Evolutionary conservation across 2,888 invertebrate species (phyloP).

Genomic region (Drosophila bunnanda): DNA sequence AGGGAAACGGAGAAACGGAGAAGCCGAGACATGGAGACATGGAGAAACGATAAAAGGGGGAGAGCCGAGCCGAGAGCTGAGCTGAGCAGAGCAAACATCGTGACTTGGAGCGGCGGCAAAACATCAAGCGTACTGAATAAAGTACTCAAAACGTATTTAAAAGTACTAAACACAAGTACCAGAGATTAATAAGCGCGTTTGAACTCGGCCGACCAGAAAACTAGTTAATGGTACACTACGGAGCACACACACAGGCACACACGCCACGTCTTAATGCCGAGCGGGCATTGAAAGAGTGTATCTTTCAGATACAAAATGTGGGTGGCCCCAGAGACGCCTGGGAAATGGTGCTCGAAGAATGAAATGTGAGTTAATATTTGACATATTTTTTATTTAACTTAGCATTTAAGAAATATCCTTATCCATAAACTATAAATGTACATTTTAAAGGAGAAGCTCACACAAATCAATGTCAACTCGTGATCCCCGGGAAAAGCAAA

Average conservation of each 20-base stretch:
- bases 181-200: constrained; percentile 83
- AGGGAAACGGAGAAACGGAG: not conserved
- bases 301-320: not conserved
- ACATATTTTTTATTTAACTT: no score
- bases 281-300: constrained; percentile 2
- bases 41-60: constrained; percentile 34
- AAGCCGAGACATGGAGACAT: constrained; percentile 4
- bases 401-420: no score
- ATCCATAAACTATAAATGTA: not conserved
- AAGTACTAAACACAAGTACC: constrained; percentile 81
- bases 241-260: not conserved
- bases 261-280: not conserved
- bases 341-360: not conserved
- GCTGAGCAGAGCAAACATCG: constrained; percentile 59
- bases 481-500: constrained; percentile 11
- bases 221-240: constrained; percentile 73
- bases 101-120: constrained; percentile 77
- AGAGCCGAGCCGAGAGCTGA: constrained; percentile 4
- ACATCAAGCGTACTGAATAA: constrained; percentile 81
- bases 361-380: no score
- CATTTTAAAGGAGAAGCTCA: not conserved
- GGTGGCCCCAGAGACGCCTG: constrained; percentile 2
- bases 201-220: constrained; percentile 83
- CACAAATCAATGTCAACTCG: constrained; percentile 26
- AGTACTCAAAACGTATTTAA: constrained; percentile 82